A percentile compares a stretch with the other conserved stretches of the same genome.
phyloP scores from a whole-genome alignment of 1,140 invertebrate species.

The Bombus turneri region DNA sequence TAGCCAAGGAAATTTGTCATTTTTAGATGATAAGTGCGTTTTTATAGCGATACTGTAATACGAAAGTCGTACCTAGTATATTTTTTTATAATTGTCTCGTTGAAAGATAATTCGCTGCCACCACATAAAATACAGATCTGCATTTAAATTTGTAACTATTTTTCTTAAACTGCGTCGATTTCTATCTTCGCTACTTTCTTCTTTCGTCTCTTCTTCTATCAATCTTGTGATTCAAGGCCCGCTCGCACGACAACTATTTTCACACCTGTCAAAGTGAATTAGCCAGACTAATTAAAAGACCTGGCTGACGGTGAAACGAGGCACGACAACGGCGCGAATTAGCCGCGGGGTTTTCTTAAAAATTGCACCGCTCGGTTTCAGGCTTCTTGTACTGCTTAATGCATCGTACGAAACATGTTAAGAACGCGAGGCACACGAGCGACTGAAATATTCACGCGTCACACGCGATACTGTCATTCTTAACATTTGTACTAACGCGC shows the following conservation, averaged over 20 bases:
- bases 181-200: no score
- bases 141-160: no score
- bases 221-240: neutral
- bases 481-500: slow-evolving; percentile 8
- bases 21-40: neutral
- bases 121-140: neutral
- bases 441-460: slow-evolving; percentile 20
- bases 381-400: neutral
- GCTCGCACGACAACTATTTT: neutral
- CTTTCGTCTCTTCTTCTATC: neutral
- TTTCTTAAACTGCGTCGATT: no score
- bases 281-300: neutral
- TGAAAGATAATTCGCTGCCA: neutral
- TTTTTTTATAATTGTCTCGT: no score
- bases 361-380: neutral
- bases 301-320: neutral
- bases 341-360: neutral
- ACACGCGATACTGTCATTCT: slow-evolving; percentile 31
- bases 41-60: neutral
- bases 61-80: neutral
- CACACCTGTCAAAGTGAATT: neutral
- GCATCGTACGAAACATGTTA: neutral
- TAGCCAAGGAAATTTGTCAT: slow-evolving; percentile 15
- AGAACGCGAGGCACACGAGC: slow-evolving; percentile 3
- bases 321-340: neutral